Conservation (phyloP, 2,888 invertebrate species). For the Scaptomyza reducta region DNA sequence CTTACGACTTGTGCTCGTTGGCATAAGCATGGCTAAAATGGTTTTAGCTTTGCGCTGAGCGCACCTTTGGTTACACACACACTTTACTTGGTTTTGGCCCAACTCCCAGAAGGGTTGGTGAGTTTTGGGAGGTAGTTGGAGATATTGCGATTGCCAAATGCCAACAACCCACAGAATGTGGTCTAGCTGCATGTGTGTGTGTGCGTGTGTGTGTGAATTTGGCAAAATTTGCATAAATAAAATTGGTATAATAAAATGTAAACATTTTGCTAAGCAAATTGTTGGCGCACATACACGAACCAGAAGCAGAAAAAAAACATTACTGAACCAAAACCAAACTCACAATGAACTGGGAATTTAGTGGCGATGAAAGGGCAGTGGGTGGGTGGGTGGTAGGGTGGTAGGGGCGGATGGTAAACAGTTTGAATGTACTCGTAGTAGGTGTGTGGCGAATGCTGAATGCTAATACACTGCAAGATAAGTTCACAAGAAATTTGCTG, state of each 20-base stretch:
- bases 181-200: slow-evolving; percentile 28
- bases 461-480: slow-evolving; percentile 4
- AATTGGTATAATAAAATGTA: slow-evolving; percentile 77
- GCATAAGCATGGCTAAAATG: slow-evolving; percentile 24
- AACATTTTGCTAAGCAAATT: slow-evolving; percentile 76
- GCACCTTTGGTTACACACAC: slow-evolving; percentile 48
- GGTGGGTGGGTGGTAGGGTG: neutral
- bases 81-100: slow-evolving; percentile 23
- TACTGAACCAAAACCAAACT: slow-evolving; percentile 12
- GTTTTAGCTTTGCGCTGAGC: slow-evolving; percentile 37
- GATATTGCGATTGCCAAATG: slow-evolving; percentile 42
- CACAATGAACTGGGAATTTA: slow-evolving; percentile 30
- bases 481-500: slow-evolving; percentile 48
- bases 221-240: slow-evolving; percentile 75
- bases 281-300: slow-evolving; percentile 45
- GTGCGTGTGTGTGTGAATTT: slow-evolving; percentile 48
- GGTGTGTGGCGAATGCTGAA: slow-evolving; percentile 27
- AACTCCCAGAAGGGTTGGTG: slow-evolving; percentile 4
- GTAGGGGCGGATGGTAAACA: neutral
- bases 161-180: slow-evolving; percentile 51
- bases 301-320: neutral
- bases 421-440: slow-evolving; percentile 7
- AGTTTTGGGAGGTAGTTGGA: neutral
- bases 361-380: neutral
- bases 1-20: slow-evolving; percentile 5